These are phyloP conservation scores for Zygaena filipendulae DNA, from an alignment of 2,888 invertebrate genomes.

Conservation along the genomic window DNA sequence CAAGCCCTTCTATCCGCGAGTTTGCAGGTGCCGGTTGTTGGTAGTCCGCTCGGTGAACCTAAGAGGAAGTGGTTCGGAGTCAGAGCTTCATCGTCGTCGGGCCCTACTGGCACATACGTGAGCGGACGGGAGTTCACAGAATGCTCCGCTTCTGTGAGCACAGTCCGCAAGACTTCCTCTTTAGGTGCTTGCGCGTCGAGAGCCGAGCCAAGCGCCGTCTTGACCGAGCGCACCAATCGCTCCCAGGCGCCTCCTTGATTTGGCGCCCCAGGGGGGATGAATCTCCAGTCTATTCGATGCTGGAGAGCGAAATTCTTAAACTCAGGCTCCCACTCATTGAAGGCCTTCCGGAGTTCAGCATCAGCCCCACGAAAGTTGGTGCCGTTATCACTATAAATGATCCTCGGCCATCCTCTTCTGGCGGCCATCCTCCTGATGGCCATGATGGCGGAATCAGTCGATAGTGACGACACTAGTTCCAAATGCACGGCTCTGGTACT, in stretches of 20 bases:
- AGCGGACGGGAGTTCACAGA: slow-evolving; percentile 11
- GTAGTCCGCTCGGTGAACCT: neutral
- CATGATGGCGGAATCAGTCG: too few species aligned
- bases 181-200: slow-evolving; percentile 5
- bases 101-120: slow-evolving; percentile 6
- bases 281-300: neutral
- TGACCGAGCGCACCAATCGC: slow-evolving; percentile 7
- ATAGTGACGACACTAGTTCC: slow-evolving; percentile 1
- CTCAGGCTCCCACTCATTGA: neutral
- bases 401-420: too few species aligned
- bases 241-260: slow-evolving; percentile 9
- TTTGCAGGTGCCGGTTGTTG: neutral
- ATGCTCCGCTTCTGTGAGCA: slow-evolving; percentile 12
- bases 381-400: too few species aligned
- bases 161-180: slow-evolving; percentile 7
- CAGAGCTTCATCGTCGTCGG: slow-evolving; percentile 5
- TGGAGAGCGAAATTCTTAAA: neutral
- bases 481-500: slow-evolving; percentile 9
- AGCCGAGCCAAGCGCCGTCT: slow-evolving; percentile 7
- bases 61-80: slow-evolving; percentile 10
- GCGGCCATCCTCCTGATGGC: too few species aligned
- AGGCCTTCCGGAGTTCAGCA: neutral
- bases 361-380: too few species aligned
- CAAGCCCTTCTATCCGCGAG: slow-evolving; percentile 2
- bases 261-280: slow-evolving; percentile 6